Evolutionary conservation across 2,888 invertebrate species (phyloP).

Genomic region (Acanthococcus lagerstroemiae): DNA sequence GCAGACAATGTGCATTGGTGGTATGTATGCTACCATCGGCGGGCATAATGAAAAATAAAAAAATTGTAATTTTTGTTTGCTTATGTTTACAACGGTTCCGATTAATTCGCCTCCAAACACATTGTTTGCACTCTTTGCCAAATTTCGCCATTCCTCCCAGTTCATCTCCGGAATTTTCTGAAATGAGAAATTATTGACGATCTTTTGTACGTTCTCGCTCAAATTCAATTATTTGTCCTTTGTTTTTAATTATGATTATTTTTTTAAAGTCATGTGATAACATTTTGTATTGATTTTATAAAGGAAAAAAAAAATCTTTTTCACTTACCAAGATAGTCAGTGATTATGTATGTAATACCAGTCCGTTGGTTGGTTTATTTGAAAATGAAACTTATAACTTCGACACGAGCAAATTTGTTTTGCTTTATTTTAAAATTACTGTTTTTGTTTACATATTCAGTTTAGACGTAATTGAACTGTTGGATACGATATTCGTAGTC

Average conservation of each 20-base stretch:
- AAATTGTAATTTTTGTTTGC: no score
- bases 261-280: background rate
- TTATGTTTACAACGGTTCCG: no score
- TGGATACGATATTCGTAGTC: no score
- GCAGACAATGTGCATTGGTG: conserved; percentile 26
- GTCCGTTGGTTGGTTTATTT: no score
- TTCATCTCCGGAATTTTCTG: background rate
- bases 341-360: no score
- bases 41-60: conserved; percentile 11
- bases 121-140: conserved; percentile 65
- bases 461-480: no score
- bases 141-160: conserved; percentile 20
- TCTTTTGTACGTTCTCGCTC: conserved; percentile 15
- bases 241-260: background rate
- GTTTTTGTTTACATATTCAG: no score
- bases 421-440: conserved; percentile 27
- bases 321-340: no score
- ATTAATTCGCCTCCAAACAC: conserved; percentile 68
- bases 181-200: background rate
- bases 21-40: conserved; percentile 18
- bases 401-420: background rate
- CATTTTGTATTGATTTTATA: no score
- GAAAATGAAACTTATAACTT: no score
- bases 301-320: no score
- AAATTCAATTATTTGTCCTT: background rate